Conservation (phyloP, 1,140 invertebrate species). For the Drosophila kohkoa region DNA sequence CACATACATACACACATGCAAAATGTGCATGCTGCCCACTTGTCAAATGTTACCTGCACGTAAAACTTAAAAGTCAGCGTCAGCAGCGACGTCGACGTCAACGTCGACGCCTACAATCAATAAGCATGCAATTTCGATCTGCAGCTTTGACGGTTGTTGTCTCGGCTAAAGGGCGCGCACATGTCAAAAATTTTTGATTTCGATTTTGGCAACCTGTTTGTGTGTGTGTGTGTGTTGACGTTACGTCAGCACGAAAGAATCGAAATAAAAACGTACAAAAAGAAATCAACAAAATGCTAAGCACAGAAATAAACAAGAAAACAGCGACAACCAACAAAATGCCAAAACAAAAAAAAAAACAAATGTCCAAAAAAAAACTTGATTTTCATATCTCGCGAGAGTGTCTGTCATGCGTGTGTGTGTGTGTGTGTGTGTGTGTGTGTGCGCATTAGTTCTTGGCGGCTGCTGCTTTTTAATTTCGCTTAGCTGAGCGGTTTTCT, state of each 20-base stretch:
- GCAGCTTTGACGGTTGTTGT: not conserved
- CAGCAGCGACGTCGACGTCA: conserved; percentile 17
- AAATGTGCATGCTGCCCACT: conserved; percentile 52
- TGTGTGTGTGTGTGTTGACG: conserved; percentile 2
- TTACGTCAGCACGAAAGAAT: conserved; percentile 23
- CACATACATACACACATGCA: conserved; percentile 10
- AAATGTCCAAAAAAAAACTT: conserved; percentile 36
- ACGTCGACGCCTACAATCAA: conserved; percentile 12
- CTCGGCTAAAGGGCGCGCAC: conserved; percentile 34
- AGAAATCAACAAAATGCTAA: conserved; percentile 9
- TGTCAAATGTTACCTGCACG: conserved; percentile 66
- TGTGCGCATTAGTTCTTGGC: conserved; percentile 22
- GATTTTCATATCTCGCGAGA: conserved; percentile 32
- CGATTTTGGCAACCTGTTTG: conserved; percentile 64
- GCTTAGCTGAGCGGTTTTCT: conserved; percentile 61
- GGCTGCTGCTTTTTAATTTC: conserved; percentile 56
- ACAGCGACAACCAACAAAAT: conserved; percentile 30
- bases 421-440: conserved; percentile 12
- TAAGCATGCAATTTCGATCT: conserved; percentile 28
- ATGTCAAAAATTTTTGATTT: conserved; percentile 13
- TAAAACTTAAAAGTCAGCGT: conserved; percentile 23
- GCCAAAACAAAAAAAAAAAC: conserved; percentile 32
- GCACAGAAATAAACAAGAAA: conserved; percentile 26
- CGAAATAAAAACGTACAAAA: not conserved
- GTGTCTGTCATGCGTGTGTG: not conserved